Evolutionary conservation across 1,140 invertebrate species (phyloP).

Genomic region (Hylaeus volcanicus): DNA sequence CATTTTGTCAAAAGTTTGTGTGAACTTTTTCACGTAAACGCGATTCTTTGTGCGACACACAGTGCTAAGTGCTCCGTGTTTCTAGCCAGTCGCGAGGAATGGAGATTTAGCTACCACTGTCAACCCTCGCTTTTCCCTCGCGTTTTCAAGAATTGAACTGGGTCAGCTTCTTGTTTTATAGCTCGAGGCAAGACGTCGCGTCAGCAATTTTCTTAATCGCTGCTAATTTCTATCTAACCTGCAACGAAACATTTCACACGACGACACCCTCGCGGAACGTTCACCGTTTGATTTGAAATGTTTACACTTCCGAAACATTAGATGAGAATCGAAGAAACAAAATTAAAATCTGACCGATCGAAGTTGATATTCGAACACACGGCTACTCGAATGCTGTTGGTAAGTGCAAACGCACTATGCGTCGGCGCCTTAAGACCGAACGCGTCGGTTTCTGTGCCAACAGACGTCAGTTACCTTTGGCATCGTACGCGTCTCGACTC

Average conservation of each 20-base stretch:
- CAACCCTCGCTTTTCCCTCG: background rate
- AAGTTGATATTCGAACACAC: background rate
- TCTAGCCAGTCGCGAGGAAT: conserved; percentile 3
- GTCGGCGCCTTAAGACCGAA: conserved; percentile 1
- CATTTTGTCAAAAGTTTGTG: too few species aligned
- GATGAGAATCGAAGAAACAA: too few species aligned
- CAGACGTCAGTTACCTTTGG: conserved; percentile 15
- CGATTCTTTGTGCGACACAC: background rate
- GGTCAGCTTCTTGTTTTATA: conserved; percentile 25
- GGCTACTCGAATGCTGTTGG: background rate
- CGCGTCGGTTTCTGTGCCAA: conserved; percentile 35
- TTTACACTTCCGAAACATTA: background rate
- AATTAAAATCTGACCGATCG: background rate
- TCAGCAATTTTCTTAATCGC: conserved; percentile 28
- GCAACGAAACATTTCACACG: background rate
- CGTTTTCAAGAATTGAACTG: conserved; percentile 23
- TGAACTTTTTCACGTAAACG: background rate
- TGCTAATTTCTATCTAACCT: background rate
- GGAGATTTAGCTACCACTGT: conserved; percentile 6
- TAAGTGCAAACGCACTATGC: conserved; percentile 11
- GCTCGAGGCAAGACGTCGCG: background rate
- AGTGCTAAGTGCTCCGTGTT: background rate
- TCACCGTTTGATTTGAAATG: background rate
- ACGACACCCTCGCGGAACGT: background rate
- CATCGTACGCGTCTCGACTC: background rate